Evolutionary conservation across 2,797 vertebrate genomes (phyloP), one percentile per base, ranked within the genome.

Genomic region (Martes flavigula): DNA sequence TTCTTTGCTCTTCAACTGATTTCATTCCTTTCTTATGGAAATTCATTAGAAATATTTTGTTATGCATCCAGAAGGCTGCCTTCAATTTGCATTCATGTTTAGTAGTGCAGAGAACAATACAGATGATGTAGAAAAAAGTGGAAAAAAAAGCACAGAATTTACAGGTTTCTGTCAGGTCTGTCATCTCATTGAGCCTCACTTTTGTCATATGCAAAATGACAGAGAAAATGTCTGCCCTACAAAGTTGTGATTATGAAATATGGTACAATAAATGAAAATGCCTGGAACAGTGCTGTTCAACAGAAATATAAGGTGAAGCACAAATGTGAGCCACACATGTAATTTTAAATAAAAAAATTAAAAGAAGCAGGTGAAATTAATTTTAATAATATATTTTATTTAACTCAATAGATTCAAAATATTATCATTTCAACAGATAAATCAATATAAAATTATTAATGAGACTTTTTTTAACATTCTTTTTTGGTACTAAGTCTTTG

Each of bases 301-400:
- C 0, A 84, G 70, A 93, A 93, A 54, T 60, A 38, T 27, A 87
- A 56, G 20, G 51, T 87, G 68, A 92, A 77, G 40, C 35, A 79
- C 1, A 62, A 79, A 62, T 23, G 12, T 75, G 75, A 78, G 25
- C 79, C 78, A 40, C 2, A 4, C 23, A 62, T 51, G 35, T n/a
- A 68, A 95, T 91, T 96, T 96, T 78, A 95, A 85, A 79, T 90
- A 25, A 92, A 94, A 94, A 94, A 96, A 96, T 86, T 78, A 70
- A 96, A 93, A 96, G 66, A 82, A 93, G 72, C 96, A 92, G 51
- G 17, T 93, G 64, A 94, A 94, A 94, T 93, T 75, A 78, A 97
- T 84, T 97, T 96, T 73, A 95, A 94, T 27, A 92, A 56, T 43
- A 40, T 8, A 87, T 96, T 97, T 96, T 97, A 96, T 97, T 97